Percentiles rank a stretch among this genome's conserved stretches.
These are phyloP conservation scores for Brotula barbata DNA, from an alignment of 2,797 vertebrate genomes.

Conservation along the genomic window DNA sequence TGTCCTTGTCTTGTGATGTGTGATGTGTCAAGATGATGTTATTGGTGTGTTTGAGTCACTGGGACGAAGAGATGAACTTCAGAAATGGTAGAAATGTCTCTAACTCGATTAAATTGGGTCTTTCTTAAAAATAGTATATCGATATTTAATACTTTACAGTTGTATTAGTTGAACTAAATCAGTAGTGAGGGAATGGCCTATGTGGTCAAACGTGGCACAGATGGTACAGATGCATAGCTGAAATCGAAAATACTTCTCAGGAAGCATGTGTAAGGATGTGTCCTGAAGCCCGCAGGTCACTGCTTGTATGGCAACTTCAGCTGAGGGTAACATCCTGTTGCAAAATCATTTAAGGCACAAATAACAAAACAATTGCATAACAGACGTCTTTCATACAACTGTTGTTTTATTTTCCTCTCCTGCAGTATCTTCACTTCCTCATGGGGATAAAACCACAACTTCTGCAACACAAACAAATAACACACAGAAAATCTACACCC, in stretches of 20 bases:
- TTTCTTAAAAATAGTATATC: conserved; percentile 56
- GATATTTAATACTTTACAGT: conserved; percentile 66
- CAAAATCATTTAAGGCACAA: conserved; percentile 65
- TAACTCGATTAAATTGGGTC: conserved; percentile 60
- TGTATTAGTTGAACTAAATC: conserved; percentile 51
- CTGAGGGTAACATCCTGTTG: conserved; percentile 66
- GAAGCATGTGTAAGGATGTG: conserved; percentile 29
- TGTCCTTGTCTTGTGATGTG: conserved; percentile 58
- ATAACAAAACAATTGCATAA: conserved; percentile 69
- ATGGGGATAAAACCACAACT: conserved; percentile 77
- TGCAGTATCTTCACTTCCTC: conserved; percentile 76
- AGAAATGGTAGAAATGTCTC: conserved; percentile 52
- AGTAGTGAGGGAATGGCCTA: conserved; percentile 44
- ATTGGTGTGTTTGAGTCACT: conserved; percentile 34
- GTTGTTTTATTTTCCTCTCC: conserved; percentile 58
- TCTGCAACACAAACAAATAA: conserved; percentile 68
- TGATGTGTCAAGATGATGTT: conserved; percentile 52
- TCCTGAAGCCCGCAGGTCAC: conserved; percentile 18
- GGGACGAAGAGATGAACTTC: conserved; percentile 21
- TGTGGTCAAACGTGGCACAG: conserved; percentile 50
- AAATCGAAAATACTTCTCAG: conserved; percentile 50
- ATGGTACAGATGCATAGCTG: conserved; percentile 47
- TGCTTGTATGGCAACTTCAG: conserved; percentile 45
- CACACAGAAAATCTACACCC: conserved; percentile 36
- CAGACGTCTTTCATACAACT: conserved; percentile 40